A percentile compares a stretch with the other conserved stretches of the same genome.
Evolutionary conservation across 2,888 invertebrate genomes (phyloP).

Genomic region (Mythimna vitellina): DNA sequence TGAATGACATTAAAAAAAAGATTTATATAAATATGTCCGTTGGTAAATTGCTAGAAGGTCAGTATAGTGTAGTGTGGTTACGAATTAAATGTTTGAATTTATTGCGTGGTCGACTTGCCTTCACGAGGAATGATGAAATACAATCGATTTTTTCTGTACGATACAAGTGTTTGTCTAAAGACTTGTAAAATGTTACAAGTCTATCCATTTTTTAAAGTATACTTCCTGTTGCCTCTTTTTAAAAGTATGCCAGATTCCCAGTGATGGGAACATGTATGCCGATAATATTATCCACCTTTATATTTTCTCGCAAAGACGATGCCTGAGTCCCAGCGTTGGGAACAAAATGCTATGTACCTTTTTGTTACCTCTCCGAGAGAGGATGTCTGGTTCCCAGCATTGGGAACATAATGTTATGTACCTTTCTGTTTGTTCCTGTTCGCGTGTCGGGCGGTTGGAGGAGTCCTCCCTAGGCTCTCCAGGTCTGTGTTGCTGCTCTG

Average conservation of each 20-base stretch:
- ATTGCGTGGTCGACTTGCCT: background rate
- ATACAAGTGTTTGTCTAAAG: background rate
- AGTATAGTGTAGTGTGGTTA: background rate
- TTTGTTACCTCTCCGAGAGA: background rate
- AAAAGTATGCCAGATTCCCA: too few relatives aligned
- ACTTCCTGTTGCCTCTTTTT: background rate
- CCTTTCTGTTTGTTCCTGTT: slow-evolving; percentile 83
- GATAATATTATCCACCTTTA: too few relatives aligned
- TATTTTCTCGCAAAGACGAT: background rate
- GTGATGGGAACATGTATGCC: too few relatives aligned
- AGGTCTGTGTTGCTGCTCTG: slow-evolving; percentile 86
- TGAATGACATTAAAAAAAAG: background rate
- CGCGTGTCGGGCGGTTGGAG: slow-evolving; percentile 79
- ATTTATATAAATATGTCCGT: background rate
- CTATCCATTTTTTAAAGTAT: background rate
- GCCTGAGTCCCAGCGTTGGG: too few relatives aligned
- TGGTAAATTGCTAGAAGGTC: background rate
- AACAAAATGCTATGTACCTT: background rate
- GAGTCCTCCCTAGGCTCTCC: slow-evolving; percentile 86
- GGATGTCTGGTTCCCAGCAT: background rate
- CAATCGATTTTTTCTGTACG: background rate
- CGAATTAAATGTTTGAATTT: background rate
- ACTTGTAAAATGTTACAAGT: background rate
- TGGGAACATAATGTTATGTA: slow-evolving; percentile 49
- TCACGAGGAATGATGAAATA: background rate